Base-by-base conservation (phyloP, 2,113 vertebrate genomes). In the Nansenia antarctica region DNA sequence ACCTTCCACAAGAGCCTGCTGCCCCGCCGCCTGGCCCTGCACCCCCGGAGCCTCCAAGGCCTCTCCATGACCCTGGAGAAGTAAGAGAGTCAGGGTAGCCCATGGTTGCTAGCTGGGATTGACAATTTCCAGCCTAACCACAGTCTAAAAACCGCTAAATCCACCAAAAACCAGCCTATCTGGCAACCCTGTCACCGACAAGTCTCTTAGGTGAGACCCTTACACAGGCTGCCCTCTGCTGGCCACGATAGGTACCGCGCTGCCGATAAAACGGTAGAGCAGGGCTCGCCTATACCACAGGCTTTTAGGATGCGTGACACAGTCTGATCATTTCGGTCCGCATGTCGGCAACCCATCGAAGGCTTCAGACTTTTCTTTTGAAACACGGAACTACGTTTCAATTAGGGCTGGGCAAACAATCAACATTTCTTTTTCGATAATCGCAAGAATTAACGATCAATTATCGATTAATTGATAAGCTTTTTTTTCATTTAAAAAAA, bases 41-140 rank as follows among this genome's bases (percentile, higher is more conserved):
- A 97, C 79, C 97, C 98, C 30, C 86, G 84, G 15, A 97, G 95
- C 66, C 90, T 99, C 32, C 90, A 94, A 52, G 96, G 95, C 18
- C 93, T 99, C 69, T 87, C 91, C 6, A 93, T 97, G 94, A 88
- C 91, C 73, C 74, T 99, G 64, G 92, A 94, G 76, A 97, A 92
- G 96, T 96, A 79, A 3, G 70, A 8, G 8, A 47, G 11, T 45
- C 5, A n/a, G n/a, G n/a, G n/a, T n/a, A n/a, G n/a, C n/a, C n/a
- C n/a, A n/a, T n/a, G n/a, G n/a, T n/a, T n/a, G n/a, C n/a, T n/a
- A n/a, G n/a, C n/a, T n/a, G n/a, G n/a, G n/a, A n/a, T n/a, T n/a
- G n/a, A n/a, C n/a, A 1, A 1, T 22, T 5, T 42, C 39, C 34
- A 39, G 45, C 60, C 47, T 14, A 12, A 29, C 7, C 24, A 3